Conservation (phyloP, 1,140 invertebrate genomes). For the Myzus persicae region DNA sequence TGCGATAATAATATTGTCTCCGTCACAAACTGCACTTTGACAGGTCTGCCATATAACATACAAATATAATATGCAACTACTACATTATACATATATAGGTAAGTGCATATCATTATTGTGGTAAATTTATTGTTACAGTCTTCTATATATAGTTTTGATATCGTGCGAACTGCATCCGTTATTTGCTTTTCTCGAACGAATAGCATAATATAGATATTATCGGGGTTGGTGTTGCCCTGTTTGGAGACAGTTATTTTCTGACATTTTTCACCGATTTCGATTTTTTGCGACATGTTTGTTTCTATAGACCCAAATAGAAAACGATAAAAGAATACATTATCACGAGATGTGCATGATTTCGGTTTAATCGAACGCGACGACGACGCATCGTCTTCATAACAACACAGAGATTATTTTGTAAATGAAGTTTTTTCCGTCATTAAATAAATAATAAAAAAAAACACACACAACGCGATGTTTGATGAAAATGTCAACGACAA, state of each 20-base stretch:
- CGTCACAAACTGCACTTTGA: neutral
- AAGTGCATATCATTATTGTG: neutral
- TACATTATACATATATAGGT: no score
- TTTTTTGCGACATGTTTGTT: no score
- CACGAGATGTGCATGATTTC: neutral
- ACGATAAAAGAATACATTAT: neutral
- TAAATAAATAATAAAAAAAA: no score
- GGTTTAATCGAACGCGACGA: neutral
- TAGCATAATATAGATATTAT: neutral
- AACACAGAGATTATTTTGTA: no score
- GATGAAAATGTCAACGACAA: no score
- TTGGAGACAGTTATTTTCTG: neutral
- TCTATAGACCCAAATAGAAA: neutral
- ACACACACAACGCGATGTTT: neutral
- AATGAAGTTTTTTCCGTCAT: no score
- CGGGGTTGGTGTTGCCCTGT: no score
- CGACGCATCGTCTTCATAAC: neutral
- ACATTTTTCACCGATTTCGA: neutral
- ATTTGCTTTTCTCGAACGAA: neutral
- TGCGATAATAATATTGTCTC: neutral
- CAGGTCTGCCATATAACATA: neutral
- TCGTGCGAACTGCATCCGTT: neutral
- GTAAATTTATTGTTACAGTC: neutral
- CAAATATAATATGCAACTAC: no score
- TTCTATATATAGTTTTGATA: neutral